These are phyloP conservation scores for Plebejus melissa DNA, from an alignment of 2,888 invertebrate genomes.

Conservation along the genomic window DNA sequence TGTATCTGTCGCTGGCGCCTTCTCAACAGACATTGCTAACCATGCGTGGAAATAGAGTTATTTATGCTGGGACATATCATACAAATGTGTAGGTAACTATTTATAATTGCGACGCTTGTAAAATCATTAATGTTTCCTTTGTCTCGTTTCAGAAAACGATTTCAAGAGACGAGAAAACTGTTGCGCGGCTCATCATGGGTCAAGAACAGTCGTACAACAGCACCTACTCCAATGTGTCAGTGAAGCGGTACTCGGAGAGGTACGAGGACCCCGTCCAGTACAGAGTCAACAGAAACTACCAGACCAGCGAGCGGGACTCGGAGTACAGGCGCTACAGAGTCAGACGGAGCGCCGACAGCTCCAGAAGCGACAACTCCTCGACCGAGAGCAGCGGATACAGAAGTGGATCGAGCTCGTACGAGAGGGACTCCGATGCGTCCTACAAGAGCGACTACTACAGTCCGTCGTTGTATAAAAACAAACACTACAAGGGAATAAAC, in stretches of 20 bases:
- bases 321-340: conserved; percentile 62
- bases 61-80: neutral
- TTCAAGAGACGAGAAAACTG: conserved; percentile 46
- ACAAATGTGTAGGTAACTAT: neutral
- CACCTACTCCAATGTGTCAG: conserved; percentile 56
- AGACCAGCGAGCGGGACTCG: conserved; percentile 51
- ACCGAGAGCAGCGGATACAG: conserved; percentile 71
- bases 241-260: conserved; percentile 57
- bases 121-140: conserved; percentile 19
- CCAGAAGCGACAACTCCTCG: conserved; percentile 68
- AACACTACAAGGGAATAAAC: conserved; percentile 69
- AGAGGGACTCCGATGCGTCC: conserved; percentile 64
- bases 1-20: neutral
- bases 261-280: conserved; percentile 58
- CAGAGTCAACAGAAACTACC: conserved; percentile 51
- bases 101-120: neutral
- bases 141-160: conserved; percentile 53
- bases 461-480: conserved; percentile 73
- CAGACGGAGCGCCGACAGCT: conserved; percentile 63
- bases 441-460: conserved; percentile 66
- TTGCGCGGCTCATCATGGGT: conserved; percentile 62
- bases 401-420: conserved; percentile 69
- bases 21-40: neutral
- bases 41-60: neutral
- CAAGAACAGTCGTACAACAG: conserved; percentile 70